Percentiles rank a stretch among this genome's conserved stretches.
phyloP scores from a whole-genome alignment of 2,113 vertebrate genomes.

The Ranitomeya variabilis region DNA sequence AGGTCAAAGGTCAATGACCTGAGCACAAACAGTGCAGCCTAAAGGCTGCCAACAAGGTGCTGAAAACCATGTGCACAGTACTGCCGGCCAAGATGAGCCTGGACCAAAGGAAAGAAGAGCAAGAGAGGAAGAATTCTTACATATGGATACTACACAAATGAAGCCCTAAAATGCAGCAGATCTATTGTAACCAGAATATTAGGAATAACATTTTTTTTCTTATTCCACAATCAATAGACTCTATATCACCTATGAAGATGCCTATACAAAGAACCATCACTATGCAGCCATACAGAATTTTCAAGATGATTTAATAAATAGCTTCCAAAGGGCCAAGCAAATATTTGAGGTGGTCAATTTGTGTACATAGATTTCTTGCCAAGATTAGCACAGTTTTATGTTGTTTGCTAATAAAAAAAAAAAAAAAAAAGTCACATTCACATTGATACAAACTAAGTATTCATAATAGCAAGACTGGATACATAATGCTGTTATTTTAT shows the following conservation, averaged over 20 bases:
- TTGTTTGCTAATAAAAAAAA: not conserved
- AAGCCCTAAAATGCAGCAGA: not conserved
- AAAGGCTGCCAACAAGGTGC: conserved; percentile 9
- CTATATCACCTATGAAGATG: not conserved
- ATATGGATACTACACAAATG: not conserved
- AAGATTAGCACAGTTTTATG: not conserved
- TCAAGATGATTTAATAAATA: not conserved
- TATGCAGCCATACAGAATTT: not conserved
- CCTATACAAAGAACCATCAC: not conserved
- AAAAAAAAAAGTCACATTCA: not conserved
- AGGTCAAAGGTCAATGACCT: conserved; percentile 47
- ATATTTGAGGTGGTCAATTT: conserved; percentile 8
- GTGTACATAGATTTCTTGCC: not conserved
- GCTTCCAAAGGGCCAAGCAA: not conserved
- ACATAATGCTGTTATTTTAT: not conserved
- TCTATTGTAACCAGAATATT: not conserved
- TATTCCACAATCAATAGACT: not conserved
- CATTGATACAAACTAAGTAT: not conserved
- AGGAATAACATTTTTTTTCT: not conserved
- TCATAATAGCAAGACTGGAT: not conserved
- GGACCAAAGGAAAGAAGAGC: no score
- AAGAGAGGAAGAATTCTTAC: not conserved
- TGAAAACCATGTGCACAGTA: not conserved
- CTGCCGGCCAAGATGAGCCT: not conserved
- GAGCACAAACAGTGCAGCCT: conserved; percentile 32